Conservation (phyloP, 2,797 vertebrate genomes). For the Benthosema pterotum region DNA sequence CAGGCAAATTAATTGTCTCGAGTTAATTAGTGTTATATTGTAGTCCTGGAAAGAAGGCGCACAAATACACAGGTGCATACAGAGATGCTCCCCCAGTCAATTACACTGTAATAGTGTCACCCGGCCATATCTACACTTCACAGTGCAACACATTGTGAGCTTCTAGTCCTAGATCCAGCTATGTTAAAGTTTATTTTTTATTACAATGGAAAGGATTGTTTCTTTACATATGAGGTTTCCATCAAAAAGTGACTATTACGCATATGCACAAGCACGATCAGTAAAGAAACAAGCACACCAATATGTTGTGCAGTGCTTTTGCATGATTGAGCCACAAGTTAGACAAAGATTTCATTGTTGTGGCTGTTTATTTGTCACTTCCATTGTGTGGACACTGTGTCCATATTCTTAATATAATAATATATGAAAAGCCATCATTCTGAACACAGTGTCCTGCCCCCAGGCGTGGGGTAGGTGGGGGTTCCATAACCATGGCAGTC, state of each 20-base stretch:
- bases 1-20: constrained; percentile 21
- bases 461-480: constrained; percentile 22
- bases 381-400: no score
- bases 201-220: no score
- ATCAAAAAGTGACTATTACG: background rate
- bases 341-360: background rate
- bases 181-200: no score
- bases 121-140: no score
- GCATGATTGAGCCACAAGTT: background rate
- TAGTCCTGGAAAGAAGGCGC: no score
- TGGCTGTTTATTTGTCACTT: constrained; percentile 6
- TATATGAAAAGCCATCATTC: background rate
- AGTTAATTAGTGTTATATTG: constrained; percentile 18
- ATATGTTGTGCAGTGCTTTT: background rate
- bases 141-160: no score
- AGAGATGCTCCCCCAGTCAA: no score
- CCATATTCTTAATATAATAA: no score
- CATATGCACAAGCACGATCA: background rate
- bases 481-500: constrained; percentile 15
- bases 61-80: no score
- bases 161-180: no score
- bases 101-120: no score
- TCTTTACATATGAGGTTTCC: no score
- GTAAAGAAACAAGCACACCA: background rate
- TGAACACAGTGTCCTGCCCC: constrained; percentile 10